phyloP scores from a whole-genome alignment of 1,140 invertebrate genomes.

The Fopius arisanus region DNA sequence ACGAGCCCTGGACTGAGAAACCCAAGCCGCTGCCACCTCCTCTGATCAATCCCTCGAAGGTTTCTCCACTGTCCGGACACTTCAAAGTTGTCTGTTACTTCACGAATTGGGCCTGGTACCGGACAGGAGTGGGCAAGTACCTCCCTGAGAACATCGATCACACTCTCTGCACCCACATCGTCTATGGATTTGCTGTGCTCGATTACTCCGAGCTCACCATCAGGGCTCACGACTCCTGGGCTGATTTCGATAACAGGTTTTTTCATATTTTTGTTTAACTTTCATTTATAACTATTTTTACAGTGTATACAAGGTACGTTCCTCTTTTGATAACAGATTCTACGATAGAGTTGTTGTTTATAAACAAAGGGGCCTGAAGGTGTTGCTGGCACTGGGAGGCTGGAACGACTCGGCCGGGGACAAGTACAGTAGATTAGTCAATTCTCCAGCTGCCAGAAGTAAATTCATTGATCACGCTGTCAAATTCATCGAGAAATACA shows the following conservation, averaged over 20 bases:
- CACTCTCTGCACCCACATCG: slow-evolving; percentile 87
- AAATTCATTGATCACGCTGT: slow-evolving; percentile 79
- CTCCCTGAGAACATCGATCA: slow-evolving; percentile 86
- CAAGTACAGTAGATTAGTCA: slow-evolving; percentile 84
- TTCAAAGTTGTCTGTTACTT: slow-evolving; percentile 81
- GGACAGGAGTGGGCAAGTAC: slow-evolving; percentile 82
- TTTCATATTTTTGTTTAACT: slow-evolving; percentile 16
- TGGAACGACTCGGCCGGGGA: slow-evolving; percentile 90
- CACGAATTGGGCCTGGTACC: slow-evolving; percentile 94
- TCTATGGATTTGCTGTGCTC: slow-evolving; percentile 91
- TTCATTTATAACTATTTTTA: too few relatives aligned
- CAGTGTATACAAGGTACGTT: too few relatives aligned
- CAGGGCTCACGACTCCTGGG: slow-evolving; percentile 87
- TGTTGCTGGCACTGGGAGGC: slow-evolving; percentile 83
- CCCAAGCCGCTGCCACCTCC: slow-evolving; percentile 42
- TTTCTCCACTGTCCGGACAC: slow-evolving; percentile 56
- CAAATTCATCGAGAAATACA: slow-evolving; percentile 80
- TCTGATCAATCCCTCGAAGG: slow-evolving; percentile 55
- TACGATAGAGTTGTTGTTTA: slow-evolving; percentile 82
- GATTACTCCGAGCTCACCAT: slow-evolving; percentile 80
- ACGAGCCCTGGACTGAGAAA: slow-evolving; percentile 30
- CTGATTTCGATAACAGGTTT: slow-evolving; percentile 78
- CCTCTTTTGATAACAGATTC: slow-evolving; percentile 69
- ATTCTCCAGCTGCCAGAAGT: slow-evolving; percentile 73
- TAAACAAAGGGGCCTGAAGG: slow-evolving; percentile 83